Evolutionary conservation across 2,797 vertebrate genomes (phyloP), one percentile per base, ranked within the genome.

Genomic region (Acestrorhynchus altus): DNA sequence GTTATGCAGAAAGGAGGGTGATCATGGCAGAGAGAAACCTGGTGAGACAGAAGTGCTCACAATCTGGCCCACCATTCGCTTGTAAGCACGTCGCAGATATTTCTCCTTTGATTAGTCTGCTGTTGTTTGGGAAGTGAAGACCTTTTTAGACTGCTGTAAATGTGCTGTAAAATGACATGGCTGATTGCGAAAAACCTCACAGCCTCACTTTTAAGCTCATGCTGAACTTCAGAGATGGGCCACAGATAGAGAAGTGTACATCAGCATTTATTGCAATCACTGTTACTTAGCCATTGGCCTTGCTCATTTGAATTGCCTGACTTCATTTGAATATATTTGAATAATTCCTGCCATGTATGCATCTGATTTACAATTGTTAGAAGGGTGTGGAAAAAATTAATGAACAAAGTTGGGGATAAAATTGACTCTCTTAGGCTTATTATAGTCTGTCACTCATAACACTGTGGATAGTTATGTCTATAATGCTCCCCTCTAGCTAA

Each of bases 281-380:
- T n/a, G 52, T 83, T 73, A 79, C 51, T 80, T 79, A 79, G 64
- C 64, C 76, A 65, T 74, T 75, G 69, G 75, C 51, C 42, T 70
- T 69, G 26, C 71, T 67, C 75, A 83, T 83, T 78, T 82, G 75
- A 84, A 84, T 83, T 66, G 49, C 66, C 69, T 57, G 59, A 66
- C 76, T 81, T 79, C 31, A 85, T 85, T 81, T 85, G 67, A 85
- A 85, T 83, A 81, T 47, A 85, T 85, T 83, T 85, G 78, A 85
- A 85, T 85, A 85, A 81, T 81, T 61, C 65, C n/a, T 72, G 78
- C 69, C 47, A 44, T 81, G 76, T 74, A 79, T 9, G 69, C 72
- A 85, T 83, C 74, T 81, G 78, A 85, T 85, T 83, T 85, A 78
- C 83, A 83, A 74, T 76, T 77, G 79, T 81, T 74, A 74, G 64